Evolutionary conservation across 2,113 vertebrate species (phyloP).

Genomic region (Platichthys flesus): DNA sequence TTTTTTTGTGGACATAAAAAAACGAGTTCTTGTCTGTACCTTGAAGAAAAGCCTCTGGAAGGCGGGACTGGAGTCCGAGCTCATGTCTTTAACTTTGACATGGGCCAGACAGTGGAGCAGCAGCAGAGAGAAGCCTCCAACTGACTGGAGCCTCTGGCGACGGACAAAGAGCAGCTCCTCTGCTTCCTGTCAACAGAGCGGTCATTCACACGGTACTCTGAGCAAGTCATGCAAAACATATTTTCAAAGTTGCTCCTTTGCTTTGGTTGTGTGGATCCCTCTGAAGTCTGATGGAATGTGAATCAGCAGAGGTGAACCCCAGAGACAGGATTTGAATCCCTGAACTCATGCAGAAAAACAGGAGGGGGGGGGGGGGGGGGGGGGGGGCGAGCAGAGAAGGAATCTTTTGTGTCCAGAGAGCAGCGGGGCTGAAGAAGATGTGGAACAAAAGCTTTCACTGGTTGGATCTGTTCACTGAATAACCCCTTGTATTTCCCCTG

Average conservation of each 20-base stretch:
- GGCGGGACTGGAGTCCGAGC: conserved; percentile 75
- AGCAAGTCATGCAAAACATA: neutral
- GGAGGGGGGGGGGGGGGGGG: neutral
- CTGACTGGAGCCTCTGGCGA: conserved; percentile 83
- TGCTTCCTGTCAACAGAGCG: conserved; percentile 73
- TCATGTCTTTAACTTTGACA: conserved; percentile 75
- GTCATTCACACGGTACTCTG: conserved; percentile 6
- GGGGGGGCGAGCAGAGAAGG: neutral
- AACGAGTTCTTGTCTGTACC: conserved; percentile 74
- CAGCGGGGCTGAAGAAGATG: neutral
- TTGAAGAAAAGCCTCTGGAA: conserved; percentile 87
- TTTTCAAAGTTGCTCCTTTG: neutral
- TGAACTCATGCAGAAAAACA: neutral
- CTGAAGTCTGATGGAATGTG: neutral
- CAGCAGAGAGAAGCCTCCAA: conserved; percentile 86
- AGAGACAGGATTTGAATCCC: neutral
- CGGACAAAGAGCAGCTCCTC: conserved; percentile 82
- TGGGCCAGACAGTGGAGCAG: conserved; percentile 88
- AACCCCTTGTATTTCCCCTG: neutral
- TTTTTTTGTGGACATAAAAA: no score
- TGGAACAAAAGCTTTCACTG: conserved; percentile 3
- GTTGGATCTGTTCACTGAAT: neutral
- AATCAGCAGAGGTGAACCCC: neutral
- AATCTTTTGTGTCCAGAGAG: conserved; percentile 6
- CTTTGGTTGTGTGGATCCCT: neutral